These are phyloP conservation scores for Parnassius glacialis DNA, from an alignment of 2,888 invertebrate genomes.

Conservation along the genomic window DNA sequence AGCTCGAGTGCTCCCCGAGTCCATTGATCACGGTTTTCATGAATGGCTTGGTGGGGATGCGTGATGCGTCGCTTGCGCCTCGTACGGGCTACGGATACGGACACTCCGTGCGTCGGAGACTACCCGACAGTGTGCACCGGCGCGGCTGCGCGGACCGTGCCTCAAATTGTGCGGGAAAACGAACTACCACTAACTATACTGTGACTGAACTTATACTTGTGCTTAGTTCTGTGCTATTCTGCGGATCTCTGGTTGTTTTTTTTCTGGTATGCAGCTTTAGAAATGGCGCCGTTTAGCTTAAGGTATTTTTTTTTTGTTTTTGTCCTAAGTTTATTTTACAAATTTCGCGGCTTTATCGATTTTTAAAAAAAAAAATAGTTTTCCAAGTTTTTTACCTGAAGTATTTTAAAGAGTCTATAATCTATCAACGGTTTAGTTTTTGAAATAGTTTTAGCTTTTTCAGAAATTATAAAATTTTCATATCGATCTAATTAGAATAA, in stretches of 20 bases:
- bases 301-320: slow-evolving; percentile 43
- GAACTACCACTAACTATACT: slow-evolving; percentile 23
- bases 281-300: slow-evolving; percentile 63
- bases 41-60: slow-evolving; percentile 67
- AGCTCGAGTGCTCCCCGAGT: slow-evolving; percentile 23
- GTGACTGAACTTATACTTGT: slow-evolving; percentile 47
- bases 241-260: slow-evolving; percentile 38
- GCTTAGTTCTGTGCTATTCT: slow-evolving; percentile 50
- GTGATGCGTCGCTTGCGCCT: slow-evolving; percentile 50
- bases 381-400: no score
- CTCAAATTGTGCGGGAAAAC: slow-evolving; percentile 30
- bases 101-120: slow-evolving; percentile 46
- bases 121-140: slow-evolving; percentile 51
- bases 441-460: no score
- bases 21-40: slow-evolving; percentile 65
- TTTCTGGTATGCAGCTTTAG: slow-evolving; percentile 63
- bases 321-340: no score
- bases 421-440: no score
- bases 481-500: no score
- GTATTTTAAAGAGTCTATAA: no score
- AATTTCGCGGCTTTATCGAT: no score
- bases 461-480: no score
- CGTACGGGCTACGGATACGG: slow-evolving; percentile 35
- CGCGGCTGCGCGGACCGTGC: slow-evolving; percentile 56
- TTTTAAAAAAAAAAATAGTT: no score